phyloP scores from a whole-genome alignment of 2,888 invertebrate genomes.

The Isotomurus palustris region DNA sequence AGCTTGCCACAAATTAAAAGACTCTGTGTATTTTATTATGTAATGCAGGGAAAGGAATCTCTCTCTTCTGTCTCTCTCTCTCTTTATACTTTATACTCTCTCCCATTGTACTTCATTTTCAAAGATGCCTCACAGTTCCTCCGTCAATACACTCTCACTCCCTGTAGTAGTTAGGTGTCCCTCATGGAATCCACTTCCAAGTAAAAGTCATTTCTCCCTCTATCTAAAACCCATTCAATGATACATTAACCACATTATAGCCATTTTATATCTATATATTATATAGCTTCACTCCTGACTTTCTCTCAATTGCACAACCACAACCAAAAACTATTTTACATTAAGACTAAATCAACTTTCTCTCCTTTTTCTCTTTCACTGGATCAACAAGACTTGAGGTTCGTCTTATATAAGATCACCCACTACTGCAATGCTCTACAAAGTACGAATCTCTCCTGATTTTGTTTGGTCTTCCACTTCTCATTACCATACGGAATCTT shows the following conservation, averaged over 20 bases:
- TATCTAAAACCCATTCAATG: background rate
- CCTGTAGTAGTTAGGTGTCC: too few relatives aligned
- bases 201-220: conserved; percentile 3
- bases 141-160: too few relatives aligned
- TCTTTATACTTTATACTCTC: too few relatives aligned
- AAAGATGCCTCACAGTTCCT: too few relatives aligned
- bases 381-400: background rate
- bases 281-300: background rate
- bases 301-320: background rate
- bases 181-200: too few relatives aligned
- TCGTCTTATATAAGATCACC: background rate
- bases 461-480: background rate
- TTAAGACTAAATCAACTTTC: conserved; percentile 25
- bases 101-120: too few relatives aligned
- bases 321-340: background rate
- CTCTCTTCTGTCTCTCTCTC: too few relatives aligned
- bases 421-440: too few relatives aligned
- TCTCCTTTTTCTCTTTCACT: background rate
- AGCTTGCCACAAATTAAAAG: conserved; percentile 7
- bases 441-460: too few relatives aligned
- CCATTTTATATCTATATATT: too few relatives aligned
- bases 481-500: conserved; percentile 6
- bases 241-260: too few relatives aligned
- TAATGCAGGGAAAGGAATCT: too few relatives aligned
- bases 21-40: conserved; percentile 18